Base-by-base conservation (phyloP, 2,113 vertebrate species). In the Mastomys coucha region DNA sequence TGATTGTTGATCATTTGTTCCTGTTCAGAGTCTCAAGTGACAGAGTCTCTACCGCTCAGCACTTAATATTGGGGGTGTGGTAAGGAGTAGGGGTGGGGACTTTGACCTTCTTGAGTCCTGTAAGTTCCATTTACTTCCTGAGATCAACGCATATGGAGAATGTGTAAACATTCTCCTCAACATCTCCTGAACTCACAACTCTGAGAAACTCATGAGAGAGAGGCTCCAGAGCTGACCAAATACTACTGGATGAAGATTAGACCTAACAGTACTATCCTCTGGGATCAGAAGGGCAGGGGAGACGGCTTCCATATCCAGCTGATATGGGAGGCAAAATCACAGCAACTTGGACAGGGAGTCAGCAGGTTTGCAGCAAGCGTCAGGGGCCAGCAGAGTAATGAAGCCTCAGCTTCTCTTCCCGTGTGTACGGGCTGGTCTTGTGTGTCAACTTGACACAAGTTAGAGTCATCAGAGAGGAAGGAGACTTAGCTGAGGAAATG, bases 1-100 rank as follows among this genome's bases (percentile, higher is more conserved):
- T 73, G 78, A 86, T 87, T 77, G 81, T 89, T 76, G 65, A 45
- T 93, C 28, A 51, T 51, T 31, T 86, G 36, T 60, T 91, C 73
- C 39, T 49, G 58, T 58, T 63, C 53, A 89, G n/a, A n/a, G n/a
- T n/a, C n/a, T n/a, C n/a, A n/a, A n/a, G 45, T 28, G 33, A 72
- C 67, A 70, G 42, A 36, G 19, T 24, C 20, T 70, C 33, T n/a
- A n/a, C 67, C 53, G 33, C 45, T 51, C 11, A 58, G 36, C 69
- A 56, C 7, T 88, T 73, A 56, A 39, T 88, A 73, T 19, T 63
- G 80, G 22, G 51, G 10, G 5, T 24, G 10, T 19, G 75, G 31
- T 2, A n/a, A 3, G 2, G 78, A 22, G 78, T 36, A 33, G 49
- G 5, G 49, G 53, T 84, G 22, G 45, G 45, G 11, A 22, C 53